Evolutionary conservation across 2,888 invertebrate genomes (phyloP).

Genomic region (Sminthurides aquaticus): DNA sequence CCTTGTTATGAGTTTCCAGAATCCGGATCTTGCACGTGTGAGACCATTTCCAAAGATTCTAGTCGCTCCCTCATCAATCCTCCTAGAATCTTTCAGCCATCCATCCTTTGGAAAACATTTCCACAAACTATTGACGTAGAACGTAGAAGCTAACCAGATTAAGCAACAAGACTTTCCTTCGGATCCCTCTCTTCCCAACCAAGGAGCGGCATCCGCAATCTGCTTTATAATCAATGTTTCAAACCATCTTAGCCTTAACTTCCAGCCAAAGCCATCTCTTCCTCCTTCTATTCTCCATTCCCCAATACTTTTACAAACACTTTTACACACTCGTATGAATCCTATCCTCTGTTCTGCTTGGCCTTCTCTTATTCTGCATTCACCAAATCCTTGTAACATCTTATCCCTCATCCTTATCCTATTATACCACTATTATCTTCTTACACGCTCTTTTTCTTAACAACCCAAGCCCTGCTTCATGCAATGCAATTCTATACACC

Average conservation of each 20-base stretch:
- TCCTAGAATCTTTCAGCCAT: not conserved
- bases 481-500: no score
- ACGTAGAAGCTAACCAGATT: not conserved
- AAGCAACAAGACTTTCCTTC: not conserved
- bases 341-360: no score
- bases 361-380: not conserved
- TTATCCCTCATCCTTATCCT: not conserved
- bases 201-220: not conserved
- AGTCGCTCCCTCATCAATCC: not conserved
- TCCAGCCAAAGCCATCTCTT: no score
- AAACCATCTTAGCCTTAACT: no score
- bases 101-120: not conserved
- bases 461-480: no score
- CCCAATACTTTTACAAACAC: no score
- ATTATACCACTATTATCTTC: conserved; percentile 5
- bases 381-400: no score
- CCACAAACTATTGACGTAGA: not conserved
- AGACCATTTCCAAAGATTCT: not conserved
- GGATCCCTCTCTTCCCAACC: not conserved
- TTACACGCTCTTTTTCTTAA: not conserved
- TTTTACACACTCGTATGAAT: no score
- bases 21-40: not conserved
- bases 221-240: no score
- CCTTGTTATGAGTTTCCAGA: no score
- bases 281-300: no score